A percentile compares a stretch with the other conserved stretches of the same genome.
phyloP scores from a whole-genome alignment of 2,113 vertebrate genomes.

The Pao palembangensis region DNA sequence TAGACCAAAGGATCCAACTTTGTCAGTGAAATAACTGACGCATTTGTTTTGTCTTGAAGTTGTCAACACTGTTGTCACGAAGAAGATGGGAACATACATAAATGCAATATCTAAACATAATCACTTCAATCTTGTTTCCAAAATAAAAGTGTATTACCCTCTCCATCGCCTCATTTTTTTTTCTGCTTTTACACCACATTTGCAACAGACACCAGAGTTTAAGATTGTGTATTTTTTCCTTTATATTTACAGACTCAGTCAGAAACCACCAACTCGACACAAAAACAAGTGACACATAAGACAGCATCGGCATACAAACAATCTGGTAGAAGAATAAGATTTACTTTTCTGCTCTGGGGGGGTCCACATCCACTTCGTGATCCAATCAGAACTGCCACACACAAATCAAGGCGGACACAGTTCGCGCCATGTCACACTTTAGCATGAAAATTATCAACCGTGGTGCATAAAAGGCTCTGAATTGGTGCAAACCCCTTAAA shows the following conservation, averaged over 20 bases:
- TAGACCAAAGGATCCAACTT: too few species aligned
- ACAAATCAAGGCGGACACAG: too few species aligned
- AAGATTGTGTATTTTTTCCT: constrained; percentile 63
- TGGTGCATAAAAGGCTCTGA: constrained; percentile 28
- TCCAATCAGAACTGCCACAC: not conserved
- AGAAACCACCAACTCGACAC: constrained; percentile 69
- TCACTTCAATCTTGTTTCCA: too few species aligned
- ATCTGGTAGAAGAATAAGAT: constrained; percentile 79
- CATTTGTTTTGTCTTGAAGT: not conserved
- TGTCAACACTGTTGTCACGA: too few species aligned
- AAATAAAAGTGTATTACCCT: too few species aligned
- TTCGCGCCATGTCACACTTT: constrained; percentile 1
- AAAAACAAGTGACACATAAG: constrained; percentile 75
- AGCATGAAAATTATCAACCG: constrained; percentile 24
- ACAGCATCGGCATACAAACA: constrained; percentile 68
- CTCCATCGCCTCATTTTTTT: not conserved
- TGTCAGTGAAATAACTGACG: too few species aligned
- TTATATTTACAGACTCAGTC: constrained; percentile 71
- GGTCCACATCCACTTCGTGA: constrained; percentile 6
- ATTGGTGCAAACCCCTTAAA: constrained; percentile 1
- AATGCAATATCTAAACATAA: too few species aligned
- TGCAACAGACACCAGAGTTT: constrained; percentile 27
- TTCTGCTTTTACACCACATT: constrained; percentile 1
- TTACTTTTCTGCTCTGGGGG: constrained; percentile 52
- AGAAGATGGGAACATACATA: too few species aligned